These are phyloP conservation scores for Metellina segmentata DNA, from an alignment of 2,888 invertebrate genomes.

Conservation along the genomic window DNA sequence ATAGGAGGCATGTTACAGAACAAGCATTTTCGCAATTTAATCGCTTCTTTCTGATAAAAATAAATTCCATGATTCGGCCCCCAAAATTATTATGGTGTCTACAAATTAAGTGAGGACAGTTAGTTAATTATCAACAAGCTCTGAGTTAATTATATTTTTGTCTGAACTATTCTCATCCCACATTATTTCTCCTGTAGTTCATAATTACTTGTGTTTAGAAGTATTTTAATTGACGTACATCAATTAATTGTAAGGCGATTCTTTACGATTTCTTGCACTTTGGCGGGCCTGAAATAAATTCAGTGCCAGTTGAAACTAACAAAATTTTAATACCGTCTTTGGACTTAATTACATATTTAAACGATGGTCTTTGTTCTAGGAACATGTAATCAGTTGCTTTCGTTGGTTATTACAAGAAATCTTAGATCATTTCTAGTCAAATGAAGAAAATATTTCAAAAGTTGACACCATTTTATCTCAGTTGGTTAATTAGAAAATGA, in stretches of 20 bases:
- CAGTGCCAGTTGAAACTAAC: neutral
- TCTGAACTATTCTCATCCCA: neutral
- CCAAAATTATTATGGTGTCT: neutral
- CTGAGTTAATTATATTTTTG: neutral
- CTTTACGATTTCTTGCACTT: neutral
- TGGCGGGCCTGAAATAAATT: neutral
- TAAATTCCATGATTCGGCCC: neutral
- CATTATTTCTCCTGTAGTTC: neutral
- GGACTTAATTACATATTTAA: neutral
- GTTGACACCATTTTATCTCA: neutral
- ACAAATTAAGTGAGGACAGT: neutral
- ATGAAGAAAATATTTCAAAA: neutral
- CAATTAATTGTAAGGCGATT: neutral
- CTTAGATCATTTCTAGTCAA: neutral
- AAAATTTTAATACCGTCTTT: neutral
- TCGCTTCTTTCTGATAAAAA: neutral
- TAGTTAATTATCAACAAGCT: neutral
- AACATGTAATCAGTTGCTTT: neutral
- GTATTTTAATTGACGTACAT: neutral
- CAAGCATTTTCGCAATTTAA: neutral
- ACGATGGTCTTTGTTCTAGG: neutral
- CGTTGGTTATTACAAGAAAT: too few relatives aligned
- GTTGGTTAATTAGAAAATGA: too few relatives aligned
- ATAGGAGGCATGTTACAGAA: neutral
- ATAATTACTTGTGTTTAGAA: neutral